These are phyloP conservation scores for Misgurnus mizolepis DNA, from an alignment of 2,113 vertebrate genomes.

Conservation along the genomic window DNA sequence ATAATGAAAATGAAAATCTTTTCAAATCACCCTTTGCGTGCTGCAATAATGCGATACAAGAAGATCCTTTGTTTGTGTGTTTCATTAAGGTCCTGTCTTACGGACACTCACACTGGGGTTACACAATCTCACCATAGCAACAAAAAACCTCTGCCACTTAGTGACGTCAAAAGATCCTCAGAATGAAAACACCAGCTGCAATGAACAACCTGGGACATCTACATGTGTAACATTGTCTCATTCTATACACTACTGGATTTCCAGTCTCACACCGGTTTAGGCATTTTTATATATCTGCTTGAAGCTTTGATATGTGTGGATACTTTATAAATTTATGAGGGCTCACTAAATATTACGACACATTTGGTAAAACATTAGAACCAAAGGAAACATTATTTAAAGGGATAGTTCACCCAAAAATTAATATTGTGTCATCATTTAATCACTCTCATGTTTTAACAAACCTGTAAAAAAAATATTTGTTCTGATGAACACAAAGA, in stretches of 20 bases:
- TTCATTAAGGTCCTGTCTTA: constrained; percentile 29
- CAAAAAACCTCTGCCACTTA: constrained; percentile 21
- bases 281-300: neutral
- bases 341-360: neutral
- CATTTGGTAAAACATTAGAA: neutral
- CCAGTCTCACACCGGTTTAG: too few relatives aligned
- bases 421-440: too few relatives aligned
- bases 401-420: too few relatives aligned
- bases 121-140: constrained; percentile 42
- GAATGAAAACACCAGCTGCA: neutral
- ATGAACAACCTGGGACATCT: constrained; percentile 2
- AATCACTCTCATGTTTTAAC: too few relatives aligned
- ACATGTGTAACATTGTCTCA: too few relatives aligned
- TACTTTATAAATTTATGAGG: neutral
- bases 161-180: constrained; percentile 32
- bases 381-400: neutral
- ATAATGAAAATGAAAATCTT: too few relatives aligned
- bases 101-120: neutral
- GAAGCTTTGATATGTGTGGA: neutral
- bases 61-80: neutral
- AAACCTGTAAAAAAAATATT: too few relatives aligned
- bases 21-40: too few relatives aligned
- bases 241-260: too few relatives aligned
- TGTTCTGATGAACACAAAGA: too few relatives aligned
- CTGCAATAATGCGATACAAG: neutral